phyloP scores from a whole-genome alignment of 2,888 invertebrate genomes.

The Aphidoletes aphidimyza region DNA sequence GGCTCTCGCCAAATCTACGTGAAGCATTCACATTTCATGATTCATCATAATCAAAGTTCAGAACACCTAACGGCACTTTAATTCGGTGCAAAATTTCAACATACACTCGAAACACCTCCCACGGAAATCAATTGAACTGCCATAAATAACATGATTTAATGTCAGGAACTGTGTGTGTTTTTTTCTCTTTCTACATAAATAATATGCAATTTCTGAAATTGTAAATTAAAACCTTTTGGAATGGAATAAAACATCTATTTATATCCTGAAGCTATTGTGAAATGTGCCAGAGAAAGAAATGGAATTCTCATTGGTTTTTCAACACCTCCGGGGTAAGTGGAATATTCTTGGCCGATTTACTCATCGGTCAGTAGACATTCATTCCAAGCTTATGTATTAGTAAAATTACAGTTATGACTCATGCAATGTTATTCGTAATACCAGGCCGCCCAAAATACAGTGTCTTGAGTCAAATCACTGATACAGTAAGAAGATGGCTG shows the following conservation, averaged over 20 bases:
- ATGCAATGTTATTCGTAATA: neutral
- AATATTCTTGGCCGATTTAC: neutral
- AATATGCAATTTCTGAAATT: no score
- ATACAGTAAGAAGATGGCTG: no score
- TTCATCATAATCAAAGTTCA: conserved; percentile 35
- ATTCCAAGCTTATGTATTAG: neutral
- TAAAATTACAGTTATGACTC: conserved; percentile 8
- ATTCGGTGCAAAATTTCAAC: neutral
- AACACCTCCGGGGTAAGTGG: neutral
- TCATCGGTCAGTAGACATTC: neutral
- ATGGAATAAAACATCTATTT: neutral
- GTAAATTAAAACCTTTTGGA: neutral
- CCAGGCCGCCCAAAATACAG: neutral
- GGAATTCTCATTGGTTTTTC: neutral
- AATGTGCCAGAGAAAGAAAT: no score
- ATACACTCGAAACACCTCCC: neutral
- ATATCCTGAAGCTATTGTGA: no score
- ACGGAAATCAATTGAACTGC: neutral
- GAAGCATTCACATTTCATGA: neutral
- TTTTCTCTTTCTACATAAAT: no score
- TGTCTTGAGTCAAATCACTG: neutral
- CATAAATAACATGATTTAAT: conserved; percentile 3
- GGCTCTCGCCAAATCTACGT: conserved; percentile 4
- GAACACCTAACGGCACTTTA: neutral
- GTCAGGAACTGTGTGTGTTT: no score